phyloP scores from a whole-genome alignment of 1,140 invertebrate species.

The Aricia agestis region DNA sequence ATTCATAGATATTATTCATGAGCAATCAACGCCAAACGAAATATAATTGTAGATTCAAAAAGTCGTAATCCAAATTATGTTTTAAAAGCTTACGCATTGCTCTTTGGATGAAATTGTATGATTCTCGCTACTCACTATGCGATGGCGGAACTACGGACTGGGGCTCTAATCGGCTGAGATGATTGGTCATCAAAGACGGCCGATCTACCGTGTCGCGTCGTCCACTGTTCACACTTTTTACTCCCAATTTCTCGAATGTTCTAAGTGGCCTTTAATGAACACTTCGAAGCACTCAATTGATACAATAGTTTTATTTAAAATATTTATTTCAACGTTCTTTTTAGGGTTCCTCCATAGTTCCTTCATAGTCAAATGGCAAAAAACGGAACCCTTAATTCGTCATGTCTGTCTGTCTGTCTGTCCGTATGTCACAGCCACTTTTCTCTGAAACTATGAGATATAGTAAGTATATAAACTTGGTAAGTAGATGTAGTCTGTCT shows the following conservation, averaged over 20 bases:
- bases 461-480: no score
- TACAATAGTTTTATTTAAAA: not conserved
- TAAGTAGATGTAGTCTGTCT: no score
- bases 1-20: conserved; percentile 22
- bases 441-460: no score
- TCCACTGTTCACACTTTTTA: not conserved
- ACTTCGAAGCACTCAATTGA: not conserved
- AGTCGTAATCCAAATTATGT: not conserved
- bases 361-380: no score
- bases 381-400: no score
- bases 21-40: conserved; percentile 18
- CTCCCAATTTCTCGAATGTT: not conserved
- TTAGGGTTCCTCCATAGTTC: no score
- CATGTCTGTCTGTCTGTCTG: no score
- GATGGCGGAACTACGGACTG: not conserved
- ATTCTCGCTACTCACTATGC: not conserved
- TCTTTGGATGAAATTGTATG: not conserved
- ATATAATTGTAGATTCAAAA: conserved; percentile 20
- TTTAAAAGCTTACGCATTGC: not conserved
- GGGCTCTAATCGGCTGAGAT: not conserved
- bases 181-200: not conserved
- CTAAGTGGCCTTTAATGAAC: not conserved
- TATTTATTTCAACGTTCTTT: not conserved
- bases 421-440: no score
- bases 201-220: not conserved